Evolutionary conservation across 2,113 vertebrate species (phyloP), one percentile per base, ranked within the genome.

Genomic region (Carassius auratus): DNA sequence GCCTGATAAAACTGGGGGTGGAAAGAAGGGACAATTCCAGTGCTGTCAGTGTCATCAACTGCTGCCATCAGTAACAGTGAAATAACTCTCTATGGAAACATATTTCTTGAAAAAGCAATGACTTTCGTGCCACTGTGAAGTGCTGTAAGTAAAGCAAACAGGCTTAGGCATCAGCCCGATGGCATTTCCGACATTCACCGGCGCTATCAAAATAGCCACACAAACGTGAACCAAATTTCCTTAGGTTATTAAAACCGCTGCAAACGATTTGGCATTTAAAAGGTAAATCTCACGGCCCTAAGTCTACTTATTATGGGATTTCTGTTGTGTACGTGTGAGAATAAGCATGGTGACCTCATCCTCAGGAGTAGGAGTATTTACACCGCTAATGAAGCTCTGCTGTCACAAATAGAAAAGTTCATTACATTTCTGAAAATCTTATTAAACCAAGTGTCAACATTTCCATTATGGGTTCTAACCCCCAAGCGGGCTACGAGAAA

Each of bases 401-500:
- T 21, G 80, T 69, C 42, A 78, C 64, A 86, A 2, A 52, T 26
- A 69, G 59, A 69, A 52, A 84, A 78, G 50, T 76, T 87, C 59
- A 84, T 87, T 69, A 83, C 23, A 45, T 57, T 76, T 79, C 33
- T 15, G 36, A 78, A 57, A 21, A 84, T 73, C 45, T 82, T 61
- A 84, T 87, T 80, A 81, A 74, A 52, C 33, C 62, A 13, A 83
- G 64, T 26, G 81, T 87, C 64, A 87, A 64, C 57, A 76, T 87
- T 71, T 48, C 64, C 81, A 84, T 74, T 87, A 87, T 14, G n/a
- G 42, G 36, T 13, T 55, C 8, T 45, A 81, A 81, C 26, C 45
- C 21, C 59, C 23, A 21, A 14, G 62, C 9, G 26, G 26, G 42
- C 26, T 14, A 68, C 0, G 1, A 2, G 79, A 69, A 69, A 81